Evolutionary conservation across 2,888 invertebrate genomes (phyloP), one percentile per base, ranked within the genome.

Genomic region (Alviniconcha strummeri): DNA sequence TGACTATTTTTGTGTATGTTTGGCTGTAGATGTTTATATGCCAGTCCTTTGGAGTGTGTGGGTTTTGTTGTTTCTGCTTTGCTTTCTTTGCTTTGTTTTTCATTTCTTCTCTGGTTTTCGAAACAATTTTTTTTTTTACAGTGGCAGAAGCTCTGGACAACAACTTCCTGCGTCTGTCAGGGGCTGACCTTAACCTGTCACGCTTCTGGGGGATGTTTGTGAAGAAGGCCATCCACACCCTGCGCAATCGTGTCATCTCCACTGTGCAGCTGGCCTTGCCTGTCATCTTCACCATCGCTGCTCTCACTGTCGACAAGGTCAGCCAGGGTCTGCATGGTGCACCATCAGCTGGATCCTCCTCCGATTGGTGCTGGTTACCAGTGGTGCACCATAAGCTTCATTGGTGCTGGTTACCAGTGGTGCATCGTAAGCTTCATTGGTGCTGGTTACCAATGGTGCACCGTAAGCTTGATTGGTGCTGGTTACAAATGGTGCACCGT

Each of bases 201-300:
- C 96, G 96, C 91, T 95, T 96, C 87, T 90, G 92, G 54, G 96
- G 96, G 0, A 96, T 96, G 94, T 94, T 96, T 91, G 92, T 95
- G 55, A 97, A 97, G 92, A 95, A 96, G 89, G 93, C 94, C 60
- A 92, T 96, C 5, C 95, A 96, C 84, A 95, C 96, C 83, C 91
- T 94, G 19, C 95, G 97, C 7, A 96, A 96, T 60, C 96, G 96
- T 95, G 91, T 96, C 75, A 92, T 97, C 7, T 94, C 94, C 0
- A 72, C 91, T 4, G 89, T 92, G 1, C 92, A 92, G 85, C 89
- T 96, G 54, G 86, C 96, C 3, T 95, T 97, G 81, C 97, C 97
- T 0, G 85, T 92, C 55, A 88, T 96, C 85, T 96, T 95, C 94
- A 95, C 95, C 89, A 94, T 95, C 36, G 92, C 96, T 60, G 95